phyloP scores from a whole-genome alignment of 2,113 vertebrate species.

The Etheostoma cragini region DNA sequence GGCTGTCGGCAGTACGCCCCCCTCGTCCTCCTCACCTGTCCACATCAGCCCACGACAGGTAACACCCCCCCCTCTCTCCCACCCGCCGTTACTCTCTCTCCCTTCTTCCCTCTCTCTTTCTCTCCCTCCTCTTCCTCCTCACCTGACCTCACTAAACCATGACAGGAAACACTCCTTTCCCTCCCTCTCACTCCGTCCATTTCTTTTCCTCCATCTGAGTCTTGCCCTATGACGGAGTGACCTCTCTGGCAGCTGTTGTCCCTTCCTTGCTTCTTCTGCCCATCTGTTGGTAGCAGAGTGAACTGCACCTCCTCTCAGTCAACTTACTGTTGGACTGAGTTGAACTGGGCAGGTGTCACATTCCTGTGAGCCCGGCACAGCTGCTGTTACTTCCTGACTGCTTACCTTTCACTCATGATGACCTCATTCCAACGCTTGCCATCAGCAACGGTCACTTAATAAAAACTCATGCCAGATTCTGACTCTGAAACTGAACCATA shows the following conservation, averaged over 20 bases:
- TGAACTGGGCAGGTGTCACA: slow-evolving; percentile 61
- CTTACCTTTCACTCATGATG: slow-evolving; percentile 19
- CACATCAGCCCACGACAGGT: slow-evolving; percentile 85
- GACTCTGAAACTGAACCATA: slow-evolving; percentile 35
- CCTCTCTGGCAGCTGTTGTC: too few species aligned
- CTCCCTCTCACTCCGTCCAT: background rate
- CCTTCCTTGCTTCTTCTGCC: slow-evolving; percentile 43
- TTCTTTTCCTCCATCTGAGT: background rate
- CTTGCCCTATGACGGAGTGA: background rate
- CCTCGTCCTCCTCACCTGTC: slow-evolving; percentile 76
- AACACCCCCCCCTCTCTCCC: slow-evolving; percentile 4
- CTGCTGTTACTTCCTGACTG: slow-evolving; percentile 10
- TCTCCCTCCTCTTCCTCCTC: slow-evolving; percentile 45
- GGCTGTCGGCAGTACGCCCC: slow-evolving; percentile 78
- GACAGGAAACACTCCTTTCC: too few species aligned
- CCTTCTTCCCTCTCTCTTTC: too few species aligned
- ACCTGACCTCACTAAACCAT: slow-evolving; percentile 9
- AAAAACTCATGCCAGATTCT: background rate
- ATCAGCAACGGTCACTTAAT: slow-evolving; percentile 12
- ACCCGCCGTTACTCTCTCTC: background rate
- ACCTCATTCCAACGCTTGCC: slow-evolving; percentile 39
- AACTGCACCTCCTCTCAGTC: slow-evolving; percentile 43
- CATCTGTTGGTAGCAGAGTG: slow-evolving; percentile 46
- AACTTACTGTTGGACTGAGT: slow-evolving; percentile 64
- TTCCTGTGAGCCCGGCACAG: slow-evolving; percentile 34